phyloP scores from a whole-genome alignment of 2,113 vertebrate species.

The Scalopus aquaticus region DNA sequence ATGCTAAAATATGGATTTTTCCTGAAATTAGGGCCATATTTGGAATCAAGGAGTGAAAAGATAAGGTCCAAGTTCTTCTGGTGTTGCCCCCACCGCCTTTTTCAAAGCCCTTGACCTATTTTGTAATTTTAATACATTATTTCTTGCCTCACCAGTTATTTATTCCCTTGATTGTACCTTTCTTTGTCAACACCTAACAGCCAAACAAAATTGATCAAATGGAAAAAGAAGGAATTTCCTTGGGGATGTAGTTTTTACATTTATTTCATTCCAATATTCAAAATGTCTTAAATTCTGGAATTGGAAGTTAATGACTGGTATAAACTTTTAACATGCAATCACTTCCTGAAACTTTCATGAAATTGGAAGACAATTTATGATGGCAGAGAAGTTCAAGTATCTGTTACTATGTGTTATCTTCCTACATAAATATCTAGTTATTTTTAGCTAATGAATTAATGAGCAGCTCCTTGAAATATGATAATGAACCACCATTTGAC shows the following conservation, averaged over 20 bases:
- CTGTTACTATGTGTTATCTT: slow-evolving; percentile 63
- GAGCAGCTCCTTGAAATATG: slow-evolving; percentile 76
- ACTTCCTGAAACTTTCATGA: slow-evolving; percentile 56
- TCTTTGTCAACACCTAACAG: slow-evolving; percentile 34
- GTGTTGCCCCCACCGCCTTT: not conserved
- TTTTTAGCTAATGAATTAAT: slow-evolving; percentile 78
- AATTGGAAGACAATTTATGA: slow-evolving; percentile 25
- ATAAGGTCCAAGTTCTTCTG: not conserved
- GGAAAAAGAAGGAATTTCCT: not conserved
- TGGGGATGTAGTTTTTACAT: slow-evolving; percentile 1
- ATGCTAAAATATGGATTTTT: not conserved
- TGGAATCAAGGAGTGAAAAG: not conserved
- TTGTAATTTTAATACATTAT: slow-evolving; percentile 8
- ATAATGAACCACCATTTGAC: slow-evolving; percentile 71
- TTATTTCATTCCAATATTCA: slow-evolving; percentile 41
- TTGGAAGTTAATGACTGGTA: not conserved
- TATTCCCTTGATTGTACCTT: not conserved
- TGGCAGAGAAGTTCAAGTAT: not conserved
- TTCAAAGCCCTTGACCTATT: not conserved
- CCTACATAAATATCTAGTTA: slow-evolving; percentile 71
- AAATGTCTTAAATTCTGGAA: slow-evolving; percentile 47
- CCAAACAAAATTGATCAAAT: slow-evolving; percentile 43
- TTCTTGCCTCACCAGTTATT: not conserved
- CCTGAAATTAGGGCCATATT: not conserved
- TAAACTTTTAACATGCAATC: slow-evolving; percentile 49